A percentile compares a stretch with the other conserved stretches of the same genome.
phyloP scores from a whole-genome alignment of 2,888 invertebrate species.

The Leucoma salicis region DNA sequence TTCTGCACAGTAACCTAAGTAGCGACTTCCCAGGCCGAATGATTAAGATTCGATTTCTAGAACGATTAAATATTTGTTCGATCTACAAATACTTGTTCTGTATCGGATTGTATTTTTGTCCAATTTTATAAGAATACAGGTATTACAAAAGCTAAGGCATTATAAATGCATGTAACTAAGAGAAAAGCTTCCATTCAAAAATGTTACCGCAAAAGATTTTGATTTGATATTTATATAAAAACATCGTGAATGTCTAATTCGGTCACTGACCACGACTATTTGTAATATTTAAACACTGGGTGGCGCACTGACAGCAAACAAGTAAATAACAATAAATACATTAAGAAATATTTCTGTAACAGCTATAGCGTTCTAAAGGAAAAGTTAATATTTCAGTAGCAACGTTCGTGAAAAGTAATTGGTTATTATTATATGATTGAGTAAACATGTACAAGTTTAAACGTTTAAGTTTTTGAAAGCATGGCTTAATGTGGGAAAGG shows the following conservation, averaged over 20 bases:
- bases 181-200: no score
- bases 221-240: no score
- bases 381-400: background rate
- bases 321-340: background rate
- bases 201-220: no score
- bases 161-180: no score
- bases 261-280: background rate
- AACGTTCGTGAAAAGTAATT: background rate
- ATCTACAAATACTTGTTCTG: no score
- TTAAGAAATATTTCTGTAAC: background rate
- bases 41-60: no score
- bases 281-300: background rate
- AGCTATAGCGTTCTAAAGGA: no score
- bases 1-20: background rate
- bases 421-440: slow-evolving; percentile 4
- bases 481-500: slow-evolving; percentile 43
- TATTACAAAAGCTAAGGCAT: no score
- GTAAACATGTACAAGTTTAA: slow-evolving; percentile 4
- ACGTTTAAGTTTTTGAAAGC: slow-evolving; percentile 10
- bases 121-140: no score
- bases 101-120: no score
- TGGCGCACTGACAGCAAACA: background rate
- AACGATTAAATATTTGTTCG: no score
- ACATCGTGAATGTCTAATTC: background rate
- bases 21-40: background rate